phyloP scores from a whole-genome alignment of 2,797 vertebrate genomes.

The Alca torda region DNA sequence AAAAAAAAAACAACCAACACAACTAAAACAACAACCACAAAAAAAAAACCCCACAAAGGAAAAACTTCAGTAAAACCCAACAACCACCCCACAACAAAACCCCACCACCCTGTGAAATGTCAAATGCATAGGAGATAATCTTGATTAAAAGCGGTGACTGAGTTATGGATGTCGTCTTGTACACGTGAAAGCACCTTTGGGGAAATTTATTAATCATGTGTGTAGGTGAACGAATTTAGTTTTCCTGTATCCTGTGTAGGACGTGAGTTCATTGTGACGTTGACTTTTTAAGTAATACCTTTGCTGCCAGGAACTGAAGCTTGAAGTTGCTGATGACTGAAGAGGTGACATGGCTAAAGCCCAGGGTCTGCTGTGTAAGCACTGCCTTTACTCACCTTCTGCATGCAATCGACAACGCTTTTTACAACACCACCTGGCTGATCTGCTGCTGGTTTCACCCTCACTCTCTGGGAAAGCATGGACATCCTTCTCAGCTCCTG shows the following conservation, averaged over 20 bases:
- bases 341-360: not conserved
- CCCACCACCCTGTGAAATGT: not conserved
- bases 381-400: not conserved
- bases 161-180: not conserved
- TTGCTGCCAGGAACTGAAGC: not conserved
- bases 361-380: not conserved
- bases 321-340: not conserved
- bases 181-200: rapidly evolving
- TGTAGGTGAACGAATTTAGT: not conserved
- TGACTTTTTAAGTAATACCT: not conserved
- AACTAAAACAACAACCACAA: not conserved
- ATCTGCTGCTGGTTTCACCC: not conserved
- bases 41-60: too few relatives aligned
- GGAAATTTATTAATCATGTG: not conserved
- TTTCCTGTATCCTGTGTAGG: not conserved
- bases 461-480: rapidly evolving
- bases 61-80: not conserved
- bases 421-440: not conserved
- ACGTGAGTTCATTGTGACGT: rapidly evolving
- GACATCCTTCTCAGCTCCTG: not conserved
- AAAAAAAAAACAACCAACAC: not conserved
- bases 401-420: not conserved
- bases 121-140: not conserved
- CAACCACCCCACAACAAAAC: not conserved
- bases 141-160: not conserved